A percentile compares a stretch with the other conserved stretches of the same genome.
These are phyloP conservation scores for Adelognathus sp. DNA, from an alignment of 2,888 invertebrate genomes.

Conservation along the genomic window DNA sequence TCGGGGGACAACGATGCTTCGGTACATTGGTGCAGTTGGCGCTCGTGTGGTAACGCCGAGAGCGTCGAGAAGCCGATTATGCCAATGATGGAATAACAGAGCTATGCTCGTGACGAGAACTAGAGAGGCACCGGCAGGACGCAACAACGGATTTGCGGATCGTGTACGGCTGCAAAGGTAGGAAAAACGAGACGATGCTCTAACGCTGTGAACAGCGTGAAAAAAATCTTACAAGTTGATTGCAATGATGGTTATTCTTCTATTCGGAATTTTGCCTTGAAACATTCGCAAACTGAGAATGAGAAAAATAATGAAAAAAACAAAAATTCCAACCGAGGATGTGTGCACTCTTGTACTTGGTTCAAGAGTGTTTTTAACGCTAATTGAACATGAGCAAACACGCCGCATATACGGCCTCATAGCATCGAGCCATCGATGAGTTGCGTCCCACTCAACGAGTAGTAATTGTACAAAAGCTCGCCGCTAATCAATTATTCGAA, in stretches of 20 bases:
- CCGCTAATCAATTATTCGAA: neutral
- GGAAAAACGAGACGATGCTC: neutral
- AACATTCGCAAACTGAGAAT: no score
- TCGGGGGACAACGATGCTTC: conserved; percentile 9
- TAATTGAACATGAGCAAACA: no score
- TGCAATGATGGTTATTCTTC: no score
- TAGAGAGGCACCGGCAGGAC: neutral
- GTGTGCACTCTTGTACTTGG: no score
- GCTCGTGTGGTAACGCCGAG: conserved; percentile 22
- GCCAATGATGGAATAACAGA: conserved; percentile 47
- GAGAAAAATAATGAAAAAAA: no score
- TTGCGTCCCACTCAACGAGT: neutral
- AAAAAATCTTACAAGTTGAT: no score
- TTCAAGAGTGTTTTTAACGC: no score
- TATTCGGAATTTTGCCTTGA: no score
- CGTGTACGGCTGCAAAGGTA: conserved; percentile 50
- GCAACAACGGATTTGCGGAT: conserved; percentile 32
- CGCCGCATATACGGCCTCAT: no score
- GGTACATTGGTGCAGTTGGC: neutral
- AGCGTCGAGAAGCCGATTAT: neutral
- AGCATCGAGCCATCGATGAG: neutral
- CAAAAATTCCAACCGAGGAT: no score
- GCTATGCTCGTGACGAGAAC: conserved; percentile 40
- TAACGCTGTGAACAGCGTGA: no score
- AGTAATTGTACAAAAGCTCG: neutral